Base-by-base conservation (phyloP, 1,140 invertebrate species). In the Luehdorfia chinensis region DNA sequence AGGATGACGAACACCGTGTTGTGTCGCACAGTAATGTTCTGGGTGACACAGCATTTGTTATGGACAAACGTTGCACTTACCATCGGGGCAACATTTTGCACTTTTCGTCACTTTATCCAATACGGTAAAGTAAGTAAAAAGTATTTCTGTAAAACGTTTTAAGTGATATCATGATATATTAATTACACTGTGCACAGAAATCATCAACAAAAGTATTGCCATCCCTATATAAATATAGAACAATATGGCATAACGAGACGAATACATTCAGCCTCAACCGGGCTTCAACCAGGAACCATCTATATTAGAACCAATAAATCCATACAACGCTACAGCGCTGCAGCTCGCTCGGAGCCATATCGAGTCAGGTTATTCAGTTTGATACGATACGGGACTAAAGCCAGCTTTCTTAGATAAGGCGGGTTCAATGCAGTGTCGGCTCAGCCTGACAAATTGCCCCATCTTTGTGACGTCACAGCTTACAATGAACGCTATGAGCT, bases 391-490 rank as follows among this genome's bases (percentile, higher is more conserved):
- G 66, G 60, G 49, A 63, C 62, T 72, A 72, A 70, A 78, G 59
- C 68, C 68, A 72, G 70, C 68, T 73, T 65, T 72, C 65, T 74
- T 68, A 71, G 70, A 75, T 73, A 79, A 75, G 66, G 60, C 64
- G 55, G 55, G 57, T 55, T 68, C 66, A 66, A 69, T 61, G 66
- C 64, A 60, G 50, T 30, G 47, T 54, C 48, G 48, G 46, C 59
- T 67, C 66, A 75, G 68, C 53, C 55, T 79, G 75, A 79, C 73
- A 79, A 79, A 79, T 79, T 68, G 73, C 58, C 49, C 28, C 50
- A 53, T 59, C 63, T 56, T 31, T 23, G 48, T 59, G 58, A 67
- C 63, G 55, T 62, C 55, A 58, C 25, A 32, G 21, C 36, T 43
- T 28, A 43, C 37, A 43, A 28, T 27, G 18, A 46, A 52, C 33